Evolutionary conservation across 2,113 vertebrate species (phyloP), one percentile per base, ranked within the genome.

Genomic region (Engystomops pustulosus): DNA sequence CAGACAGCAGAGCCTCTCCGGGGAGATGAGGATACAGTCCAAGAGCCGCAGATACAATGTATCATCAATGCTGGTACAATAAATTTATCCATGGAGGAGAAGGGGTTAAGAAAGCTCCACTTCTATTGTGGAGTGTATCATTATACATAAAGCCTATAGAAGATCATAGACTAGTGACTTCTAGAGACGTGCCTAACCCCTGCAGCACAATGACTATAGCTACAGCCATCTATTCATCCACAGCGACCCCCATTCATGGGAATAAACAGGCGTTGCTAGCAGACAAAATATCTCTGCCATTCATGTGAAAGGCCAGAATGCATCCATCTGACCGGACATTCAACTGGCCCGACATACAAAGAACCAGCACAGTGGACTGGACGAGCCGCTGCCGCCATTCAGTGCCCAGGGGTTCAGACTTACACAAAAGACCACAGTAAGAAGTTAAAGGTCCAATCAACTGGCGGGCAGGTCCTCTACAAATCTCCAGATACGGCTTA

Each of bases 181-280:
- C 45, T 51, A 30, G 41, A 20, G 45, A 58, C 62, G 34, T 78
- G 36, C 36, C 62, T 79, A 23, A 71, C 17, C 69, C 69, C 69
- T 60, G 49, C 36, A 82, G 51, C 51, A 85, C 75, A 85, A 77
- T 85, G 32, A 44, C 74, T n/a, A 58, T 15, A 79, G 65, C 62
- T 49, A 10, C 5, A 34, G 67, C 62, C 11, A 51, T 79, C 74
- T 79, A 79, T 79, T 70, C 75, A 78, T 55, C 30, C 17, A 27
- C 47, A 85, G 65, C 62, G 30, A 58, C 49, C 45, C 49, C 79
- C 47, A 70, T 85, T 85, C 62, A 85, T 58, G 36, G 74, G 18
- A 75, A 79, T 58, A 68, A 45, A 3, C 47, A 68, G n/a, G 72
- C 68, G 11, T 84, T 68, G 58, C 27, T 32, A 69, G 18, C 27